Percentiles rank a stretch among this genome's conserved stretches.
Evolutionary conservation across 2,888 invertebrate species (phyloP).

Genomic region (Lepidocyrtinus sp.): DNA sequence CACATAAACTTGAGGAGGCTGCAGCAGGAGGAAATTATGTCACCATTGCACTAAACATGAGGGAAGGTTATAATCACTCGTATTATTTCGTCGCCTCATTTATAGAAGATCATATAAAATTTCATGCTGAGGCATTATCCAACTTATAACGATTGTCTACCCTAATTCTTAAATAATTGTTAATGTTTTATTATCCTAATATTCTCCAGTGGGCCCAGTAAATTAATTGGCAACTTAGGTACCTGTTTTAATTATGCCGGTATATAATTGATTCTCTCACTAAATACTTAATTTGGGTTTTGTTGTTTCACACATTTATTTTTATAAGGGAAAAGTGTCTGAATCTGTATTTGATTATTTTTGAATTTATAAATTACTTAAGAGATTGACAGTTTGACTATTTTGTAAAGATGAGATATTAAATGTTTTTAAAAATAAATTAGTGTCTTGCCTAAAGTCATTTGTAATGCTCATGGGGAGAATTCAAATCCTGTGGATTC

Average conservation of each 20-base stretch:
- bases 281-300: background rate
- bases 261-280: background rate
- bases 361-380: background rate
- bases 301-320: background rate
- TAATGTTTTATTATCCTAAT: background rate
- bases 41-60: constrained; percentile 61
- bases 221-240: background rate
- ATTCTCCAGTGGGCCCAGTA: background rate
- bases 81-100: constrained; percentile 94
- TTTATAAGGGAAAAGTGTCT: background rate
- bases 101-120: constrained; percentile 92
- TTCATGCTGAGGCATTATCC: constrained; percentile 77
- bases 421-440: no score
- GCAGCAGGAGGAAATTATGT: constrained; percentile 76
- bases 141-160: background rate
- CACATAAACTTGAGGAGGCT: constrained; percentile 85
- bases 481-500: constrained; percentile 81
- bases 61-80: constrained; percentile 94
- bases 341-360: no score
- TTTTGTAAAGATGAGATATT: background rate
- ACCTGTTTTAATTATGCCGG: background rate
- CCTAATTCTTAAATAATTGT: background rate
- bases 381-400: background rate
- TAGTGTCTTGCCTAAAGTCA: no score
- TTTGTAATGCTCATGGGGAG: constrained; percentile 44